phyloP scores from a whole-genome alignment of 1,140 invertebrate species.

The Trichonephila clavata region DNA sequence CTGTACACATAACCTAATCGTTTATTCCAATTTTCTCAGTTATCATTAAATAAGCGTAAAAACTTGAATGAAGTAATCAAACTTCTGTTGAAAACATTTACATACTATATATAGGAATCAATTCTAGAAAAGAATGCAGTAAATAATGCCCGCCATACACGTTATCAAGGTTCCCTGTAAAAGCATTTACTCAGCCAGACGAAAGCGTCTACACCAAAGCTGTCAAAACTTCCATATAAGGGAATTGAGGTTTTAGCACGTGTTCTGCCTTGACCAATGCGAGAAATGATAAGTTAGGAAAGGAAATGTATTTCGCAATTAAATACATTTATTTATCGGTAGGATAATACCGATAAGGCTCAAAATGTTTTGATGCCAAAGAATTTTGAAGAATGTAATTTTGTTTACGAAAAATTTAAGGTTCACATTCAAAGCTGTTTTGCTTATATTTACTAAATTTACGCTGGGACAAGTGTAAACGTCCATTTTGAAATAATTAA shows the following conservation, averaged over 20 bases:
- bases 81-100: neutral
- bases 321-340: neutral
- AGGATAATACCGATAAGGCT: neutral
- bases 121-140: neutral
- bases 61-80: neutral
- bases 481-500: too few relatives aligned
- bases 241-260: neutral
- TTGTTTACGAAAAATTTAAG: too few relatives aligned
- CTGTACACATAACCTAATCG: too few relatives aligned
- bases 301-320: neutral
- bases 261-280: slow-evolving; percentile 1
- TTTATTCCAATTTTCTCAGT: neutral
- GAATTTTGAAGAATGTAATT: too few relatives aligned
- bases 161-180: neutral
- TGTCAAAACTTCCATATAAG: neutral
- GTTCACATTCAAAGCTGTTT: too few relatives aligned
- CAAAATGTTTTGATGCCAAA: too few relatives aligned
- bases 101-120: neutral
- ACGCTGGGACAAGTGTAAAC: too few relatives aligned
- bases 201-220: neutral
- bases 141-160: neutral
- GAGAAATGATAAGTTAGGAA: neutral
- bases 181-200: neutral
- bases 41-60: neutral
- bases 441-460: too few relatives aligned